Evolutionary conservation across 1,140 invertebrate genomes (phyloP), one percentile per base, ranked within the genome.

Genomic region (Bombus sylvicola): DNA sequence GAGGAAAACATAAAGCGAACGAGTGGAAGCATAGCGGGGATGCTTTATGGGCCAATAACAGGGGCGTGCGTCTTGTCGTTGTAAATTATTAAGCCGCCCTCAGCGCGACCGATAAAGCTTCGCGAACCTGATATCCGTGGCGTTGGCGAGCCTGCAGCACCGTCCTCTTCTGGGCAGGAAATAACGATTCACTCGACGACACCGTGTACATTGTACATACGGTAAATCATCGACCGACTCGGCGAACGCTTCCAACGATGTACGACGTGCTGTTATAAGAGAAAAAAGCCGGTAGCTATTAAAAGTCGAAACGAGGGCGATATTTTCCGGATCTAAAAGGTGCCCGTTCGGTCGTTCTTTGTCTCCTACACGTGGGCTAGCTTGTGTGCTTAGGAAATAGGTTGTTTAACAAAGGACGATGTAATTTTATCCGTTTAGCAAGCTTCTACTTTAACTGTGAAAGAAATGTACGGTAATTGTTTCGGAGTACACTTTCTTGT

Each of bases 11-110:
- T 85, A 87, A 90, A 85, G 71, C 43, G 37, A 76, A 89, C 76
- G 76, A 83, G 71, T 41, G 34, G 66, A 81, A 72, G n/a, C 78
- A 62, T 78, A 82, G 75, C 39, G 66, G 43, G 89, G 89, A 90
- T 92, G 89, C 92, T 94, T 94, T 93, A 94, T 94, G 92, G 89
- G 87, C 89, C 92, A 94, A 94, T 94, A 94, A 94, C 92, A 72
- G 87, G 31, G 83, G 71, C 85, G 87, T 87, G 92, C 87, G 89
- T 94, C 92, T 93, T 93, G 93, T 92, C 89, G 88, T 83, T 92
- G 91, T 94, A 92, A 94, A 94, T 94, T 94, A 94, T 94, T 93
- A 91, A 91, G 84, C 87, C 72, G 73, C 59, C 82, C 57, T 72
- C 76, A 34, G 77, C 69, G 82, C 72, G 79, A 76, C 81, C 84